Evolutionary conservation across 1,140 invertebrate species (phyloP), one percentile per base, ranked within the genome.

Genomic region (Drosophila nigrodunni): DNA sequence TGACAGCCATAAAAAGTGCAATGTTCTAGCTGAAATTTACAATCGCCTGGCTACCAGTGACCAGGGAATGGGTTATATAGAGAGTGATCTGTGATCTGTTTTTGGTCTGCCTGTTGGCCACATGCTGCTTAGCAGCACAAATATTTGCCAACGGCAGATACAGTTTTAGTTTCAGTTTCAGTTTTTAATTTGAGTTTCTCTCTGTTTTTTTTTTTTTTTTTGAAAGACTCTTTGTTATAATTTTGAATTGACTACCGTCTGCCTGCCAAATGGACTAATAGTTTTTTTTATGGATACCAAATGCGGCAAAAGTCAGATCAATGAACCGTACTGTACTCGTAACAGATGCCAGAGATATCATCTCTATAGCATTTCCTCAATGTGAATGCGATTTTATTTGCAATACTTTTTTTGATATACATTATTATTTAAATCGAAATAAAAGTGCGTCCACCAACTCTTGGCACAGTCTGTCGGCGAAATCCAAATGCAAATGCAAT

Each of bases 1-100:
- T 90, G 85, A 78, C 86, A 81, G 60, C 80, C 85, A 85, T 88
- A 88, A 89, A 88, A 87, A 88, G 54, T 78, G 85, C 60, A 89
- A 88, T 89, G 80, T 87, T 74, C 85, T 85, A 72, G 50, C 65
- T 73, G 61, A 71, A 87, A 46, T 74, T 74, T 47, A 30, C 25
- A 18, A 15, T 47, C 37, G 30, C 44, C 71, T 59, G 44, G 39
- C 8, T 30, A 41, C 11, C 8, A 11, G 46, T 37, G 77, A 73
- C 46, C 52, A 72, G 41, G 34, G 50, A 87, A 88, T 47, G 83
- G 83, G 83, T 87, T 87, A 57, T 57, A 4, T 6, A 52, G 30
- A 52, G 11, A 52, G n/a, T 50, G 49, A 21, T 35, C 30, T 47
- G 35, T 5, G 49, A 52, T 52, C 50, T 54, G 50, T 34, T 35